Evolutionary conservation across 2,888 invertebrate genomes (phyloP).

Genomic region (Pammene aurita): DNA sequence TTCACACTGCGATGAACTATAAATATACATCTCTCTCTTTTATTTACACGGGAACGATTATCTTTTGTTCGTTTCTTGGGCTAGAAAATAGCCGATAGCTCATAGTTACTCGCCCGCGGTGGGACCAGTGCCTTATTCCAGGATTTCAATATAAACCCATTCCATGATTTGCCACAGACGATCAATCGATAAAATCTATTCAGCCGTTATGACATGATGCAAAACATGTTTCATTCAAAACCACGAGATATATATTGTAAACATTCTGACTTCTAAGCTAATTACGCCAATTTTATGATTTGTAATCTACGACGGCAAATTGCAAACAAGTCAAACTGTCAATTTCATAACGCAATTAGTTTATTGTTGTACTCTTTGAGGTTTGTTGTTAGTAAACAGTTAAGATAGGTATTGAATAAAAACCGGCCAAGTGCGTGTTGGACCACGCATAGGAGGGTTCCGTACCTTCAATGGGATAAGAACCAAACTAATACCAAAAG

Average conservation of each 20-base stretch:
- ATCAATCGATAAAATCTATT: background rate
- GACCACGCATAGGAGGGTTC: too few relatives aligned
- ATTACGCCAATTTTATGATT: slow-evolving; percentile 1
- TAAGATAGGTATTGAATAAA: too few relatives aligned
- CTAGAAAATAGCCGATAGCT: too few relatives aligned
- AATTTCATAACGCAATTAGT: slow-evolving; percentile 1
- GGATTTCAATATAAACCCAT: background rate
- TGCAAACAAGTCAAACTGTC: background rate
- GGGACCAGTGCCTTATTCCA: too few relatives aligned
- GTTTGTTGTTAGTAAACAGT: background rate
- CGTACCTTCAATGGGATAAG: too few relatives aligned
- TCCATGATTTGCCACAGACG: background rate
- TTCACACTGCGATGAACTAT: too few relatives aligned
- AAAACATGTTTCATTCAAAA: background rate
- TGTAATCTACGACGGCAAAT: background rate
- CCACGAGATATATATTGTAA: background rate
- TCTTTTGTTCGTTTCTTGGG: too few relatives aligned
- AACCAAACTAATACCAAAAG: too few relatives aligned
- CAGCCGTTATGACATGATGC: background rate
- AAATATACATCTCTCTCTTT: too few relatives aligned
- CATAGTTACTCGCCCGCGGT: too few relatives aligned
- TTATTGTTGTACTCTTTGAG: background rate
- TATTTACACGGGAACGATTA: too few relatives aligned
- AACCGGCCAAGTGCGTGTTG: too few relatives aligned
- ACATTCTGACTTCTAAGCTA: background rate